phyloP scores from a whole-genome alignment of 2,797 vertebrate species.

The Petrocephalus sullivani region DNA sequence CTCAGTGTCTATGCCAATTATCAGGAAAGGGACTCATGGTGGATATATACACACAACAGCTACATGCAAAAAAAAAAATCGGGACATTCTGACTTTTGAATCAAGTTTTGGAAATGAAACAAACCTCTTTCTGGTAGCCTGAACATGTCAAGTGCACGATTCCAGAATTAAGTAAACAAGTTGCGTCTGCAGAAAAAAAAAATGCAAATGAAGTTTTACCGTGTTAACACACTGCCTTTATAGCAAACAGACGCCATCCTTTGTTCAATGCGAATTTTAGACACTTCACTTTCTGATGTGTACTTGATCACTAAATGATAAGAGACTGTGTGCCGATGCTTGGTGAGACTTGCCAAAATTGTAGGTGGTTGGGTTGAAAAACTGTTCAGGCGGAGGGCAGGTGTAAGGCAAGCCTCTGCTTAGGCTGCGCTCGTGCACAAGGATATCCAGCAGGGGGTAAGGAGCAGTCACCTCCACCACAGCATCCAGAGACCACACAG shows the following conservation, averaged over 20 bases:
- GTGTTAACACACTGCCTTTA: background rate
- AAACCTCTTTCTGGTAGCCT: conserved; percentile 90
- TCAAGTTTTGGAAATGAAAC: conserved; percentile 25
- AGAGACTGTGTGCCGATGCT: background rate
- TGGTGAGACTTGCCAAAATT: conserved; percentile 81
- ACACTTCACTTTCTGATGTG: background rate
- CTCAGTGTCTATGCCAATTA: conserved; percentile 70
- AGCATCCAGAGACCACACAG: conserved; percentile 84
- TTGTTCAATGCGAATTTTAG: background rate
- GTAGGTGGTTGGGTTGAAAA: conserved; percentile 86
- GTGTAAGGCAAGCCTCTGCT: conserved; percentile 78
- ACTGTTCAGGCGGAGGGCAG: conserved; percentile 88
- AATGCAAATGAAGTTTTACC: background rate
- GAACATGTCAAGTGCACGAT: conserved; percentile 84
- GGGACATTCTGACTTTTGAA: background rate
- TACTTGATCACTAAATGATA: background rate
- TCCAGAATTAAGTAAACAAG: conserved; percentile 82
- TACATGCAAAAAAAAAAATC: background rate
- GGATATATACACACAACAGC: background rate
- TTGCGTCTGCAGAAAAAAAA: conserved; percentile 69
- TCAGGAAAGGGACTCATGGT: background rate
- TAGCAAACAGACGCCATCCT: background rate
- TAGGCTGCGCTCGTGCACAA: conserved; percentile 83
- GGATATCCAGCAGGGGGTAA: conserved; percentile 71
- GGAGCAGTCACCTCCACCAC: conserved; percentile 70